Evolutionary conservation across 1,140 invertebrate genomes (phyloP), one percentile per base, ranked within the genome.

Genomic region (Drosophila ananassae): DNA sequence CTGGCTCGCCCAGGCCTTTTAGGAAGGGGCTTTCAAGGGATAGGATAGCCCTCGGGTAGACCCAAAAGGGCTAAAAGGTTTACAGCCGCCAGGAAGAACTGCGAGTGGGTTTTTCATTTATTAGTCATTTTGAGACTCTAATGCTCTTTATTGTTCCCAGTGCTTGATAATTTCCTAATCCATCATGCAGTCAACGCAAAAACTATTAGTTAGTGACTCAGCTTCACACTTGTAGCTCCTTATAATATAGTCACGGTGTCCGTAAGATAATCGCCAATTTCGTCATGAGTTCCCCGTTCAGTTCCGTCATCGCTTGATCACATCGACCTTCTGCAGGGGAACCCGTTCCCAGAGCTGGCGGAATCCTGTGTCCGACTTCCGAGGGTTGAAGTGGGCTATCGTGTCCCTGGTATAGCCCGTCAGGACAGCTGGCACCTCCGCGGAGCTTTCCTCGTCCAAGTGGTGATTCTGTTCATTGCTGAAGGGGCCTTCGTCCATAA

Each of bases 341-440:
- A 87, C 67, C 0, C 79, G 71, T 37, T 87, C 82, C 82, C 82
- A 87, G 0, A 66, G 50, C 6, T 77, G 73, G 3, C 79, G 78
- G 12, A 89, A 87, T 3, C 73, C 64, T 0, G 62, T 53, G 44
- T 87, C 83, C 9, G 52, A 9, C 12, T 87, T 82, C 1, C 67
- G 72, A 0, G 82, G 83, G 67, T 87, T 87, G 21, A 79, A 89
- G 12, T 73, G 79, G 0, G 71, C 79, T 25, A 87, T 78, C 9
- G 82, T 87, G 8, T 87, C 82, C 24, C 67, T 71, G 7, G 78
- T 66, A 6, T 87, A 87, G 50, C 73, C 77, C 0, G 66, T 80
- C n/a, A 79, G 50, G 0, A 47, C 34, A 0, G 32, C 21, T 4
- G 83, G 82, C 41, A 79, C 48, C 22, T 87, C 82, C 0, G 74